These are phyloP conservation scores for Phylloscopus trochiloides DNA, from an alignment of 2,113 vertebrate species.

Conservation along the genomic window DNA sequence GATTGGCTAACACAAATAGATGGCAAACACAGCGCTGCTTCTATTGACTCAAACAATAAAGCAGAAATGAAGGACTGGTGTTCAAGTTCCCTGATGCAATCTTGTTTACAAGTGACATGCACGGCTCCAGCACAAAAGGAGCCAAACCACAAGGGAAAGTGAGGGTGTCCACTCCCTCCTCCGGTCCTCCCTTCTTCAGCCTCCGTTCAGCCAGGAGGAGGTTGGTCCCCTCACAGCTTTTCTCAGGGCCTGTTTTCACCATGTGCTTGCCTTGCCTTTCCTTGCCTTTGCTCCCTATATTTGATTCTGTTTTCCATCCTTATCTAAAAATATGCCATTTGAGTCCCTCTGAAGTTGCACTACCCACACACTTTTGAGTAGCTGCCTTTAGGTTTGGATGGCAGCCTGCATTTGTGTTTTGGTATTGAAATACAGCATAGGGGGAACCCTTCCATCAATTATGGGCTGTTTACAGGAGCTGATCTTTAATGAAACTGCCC, in stretches of 20 bases:
- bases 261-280: neutral
- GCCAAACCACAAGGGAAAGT: neutral
- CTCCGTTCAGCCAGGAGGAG: neutral
- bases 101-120: neutral
- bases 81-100: neutral
- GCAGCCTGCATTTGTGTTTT: neutral
- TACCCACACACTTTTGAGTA: neutral
- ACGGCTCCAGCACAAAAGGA: neutral
- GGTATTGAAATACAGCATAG: rapidly evolving
- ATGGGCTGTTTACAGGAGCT: neutral
- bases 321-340: neutral
- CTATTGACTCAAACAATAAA: neutral
- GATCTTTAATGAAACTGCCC: neutral
- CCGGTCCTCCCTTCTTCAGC: neutral
- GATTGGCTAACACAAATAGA: neutral
- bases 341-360: neutral
- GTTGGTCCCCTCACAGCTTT: neutral
- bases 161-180: neutral
- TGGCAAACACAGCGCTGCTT: neutral
- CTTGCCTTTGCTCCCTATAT: neutral
- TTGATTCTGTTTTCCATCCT: neutral
- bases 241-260: neutral
- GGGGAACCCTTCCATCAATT: neutral
- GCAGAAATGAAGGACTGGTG: neutral
- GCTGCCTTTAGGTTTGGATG: neutral